These are phyloP conservation scores for Calephelis nemesis DNA, from an alignment of 1,140 invertebrate species.

Conservation along the genomic window DNA sequence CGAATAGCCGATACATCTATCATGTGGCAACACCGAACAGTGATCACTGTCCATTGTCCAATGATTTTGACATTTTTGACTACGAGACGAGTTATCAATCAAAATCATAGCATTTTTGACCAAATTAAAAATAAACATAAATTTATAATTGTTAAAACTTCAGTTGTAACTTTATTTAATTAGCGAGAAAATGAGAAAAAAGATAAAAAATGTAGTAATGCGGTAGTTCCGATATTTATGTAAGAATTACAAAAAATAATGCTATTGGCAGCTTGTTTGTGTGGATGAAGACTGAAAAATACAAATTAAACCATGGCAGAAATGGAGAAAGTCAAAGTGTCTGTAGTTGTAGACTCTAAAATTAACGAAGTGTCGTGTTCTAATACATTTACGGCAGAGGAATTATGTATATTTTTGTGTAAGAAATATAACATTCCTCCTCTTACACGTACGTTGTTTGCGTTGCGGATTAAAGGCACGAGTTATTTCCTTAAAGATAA, in stretches of 20 bases:
- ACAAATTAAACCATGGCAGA: slow-evolving; percentile 64
- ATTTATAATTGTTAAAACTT: too few relatives aligned
- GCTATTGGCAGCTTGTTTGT: slow-evolving; percentile 65
- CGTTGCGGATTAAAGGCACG: slow-evolving; percentile 81
- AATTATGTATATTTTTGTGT: slow-evolving; percentile 86
- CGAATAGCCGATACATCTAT: too few relatives aligned
- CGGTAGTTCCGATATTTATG: not conserved
- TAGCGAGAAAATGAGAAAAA: slow-evolving; percentile 45
- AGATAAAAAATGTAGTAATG: slow-evolving; percentile 28
- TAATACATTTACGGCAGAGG: slow-evolving; percentile 79
- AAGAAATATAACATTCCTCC: slow-evolving; percentile 86
- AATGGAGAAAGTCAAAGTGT: slow-evolving; percentile 62
- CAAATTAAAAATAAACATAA: too few relatives aligned
- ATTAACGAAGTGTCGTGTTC: slow-evolving; percentile 61
- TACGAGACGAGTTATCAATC: too few relatives aligned
- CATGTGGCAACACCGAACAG: too few relatives aligned
- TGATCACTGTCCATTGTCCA: too few relatives aligned
- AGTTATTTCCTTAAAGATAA: slow-evolving; percentile 84
- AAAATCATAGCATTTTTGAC: too few relatives aligned
- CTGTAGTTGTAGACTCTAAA: slow-evolving; percentile 56
- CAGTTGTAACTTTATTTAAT: slow-evolving; percentile 17
- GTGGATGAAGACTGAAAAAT: slow-evolving; percentile 46
- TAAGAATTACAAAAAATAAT: slow-evolving; percentile 34
- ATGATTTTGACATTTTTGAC: too few relatives aligned
- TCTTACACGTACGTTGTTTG: slow-evolving; percentile 87